Conservation (phyloP, 2,888 invertebrate genomes). For the Strigamia transsilvanica region DNA sequence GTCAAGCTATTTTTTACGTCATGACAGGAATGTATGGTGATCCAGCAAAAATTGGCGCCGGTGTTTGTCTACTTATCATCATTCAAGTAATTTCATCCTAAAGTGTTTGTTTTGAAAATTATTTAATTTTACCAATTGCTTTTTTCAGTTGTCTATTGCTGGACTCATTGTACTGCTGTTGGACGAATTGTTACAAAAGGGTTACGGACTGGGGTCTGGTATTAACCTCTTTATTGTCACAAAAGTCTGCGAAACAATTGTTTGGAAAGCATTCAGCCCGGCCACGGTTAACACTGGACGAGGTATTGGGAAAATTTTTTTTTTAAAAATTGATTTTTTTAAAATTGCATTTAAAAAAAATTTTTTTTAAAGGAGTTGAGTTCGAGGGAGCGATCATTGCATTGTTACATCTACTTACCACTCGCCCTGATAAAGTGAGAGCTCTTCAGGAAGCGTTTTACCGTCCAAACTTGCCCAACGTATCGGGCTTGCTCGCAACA, state of each 20-base stretch:
- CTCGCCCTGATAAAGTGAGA: slow-evolving; percentile 97
- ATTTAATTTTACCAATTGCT: background rate
- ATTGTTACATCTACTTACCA: slow-evolving; percentile 96
- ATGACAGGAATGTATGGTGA: slow-evolving; percentile 99
- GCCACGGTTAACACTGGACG: slow-evolving; percentile 90
- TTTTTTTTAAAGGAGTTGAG: slow-evolving; percentile 78
- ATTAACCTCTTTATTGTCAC: slow-evolving; percentile 99
- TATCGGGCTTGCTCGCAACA: slow-evolving; percentile 98
- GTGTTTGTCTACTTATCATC: slow-evolving; percentile 97
- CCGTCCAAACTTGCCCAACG: slow-evolving; percentile 97
- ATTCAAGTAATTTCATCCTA: slow-evolving; percentile 75
- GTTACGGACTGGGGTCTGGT: slow-evolving; percentile 96
- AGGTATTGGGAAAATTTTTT: slow-evolving; percentile 22
- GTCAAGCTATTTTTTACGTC: slow-evolving; percentile 99
- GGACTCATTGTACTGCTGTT: slow-evolving; percentile 96
- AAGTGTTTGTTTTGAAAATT: background rate
- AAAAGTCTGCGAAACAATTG: slow-evolving; percentile 99
- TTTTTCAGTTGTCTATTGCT: slow-evolving; percentile 84
- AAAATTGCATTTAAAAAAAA: background rate
- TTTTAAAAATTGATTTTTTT: background rate
- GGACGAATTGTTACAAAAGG: slow-evolving; percentile 97
- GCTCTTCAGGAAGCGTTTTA: slow-evolving; percentile 99
- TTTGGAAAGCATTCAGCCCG: slow-evolving; percentile 99
- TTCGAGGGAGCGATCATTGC: slow-evolving; percentile 99
- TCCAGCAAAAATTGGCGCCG: slow-evolving; percentile 97